Evolutionary conservation across 1,140 invertebrate genomes (phyloP).

Genomic region (Lepidurus apus): DNA sequence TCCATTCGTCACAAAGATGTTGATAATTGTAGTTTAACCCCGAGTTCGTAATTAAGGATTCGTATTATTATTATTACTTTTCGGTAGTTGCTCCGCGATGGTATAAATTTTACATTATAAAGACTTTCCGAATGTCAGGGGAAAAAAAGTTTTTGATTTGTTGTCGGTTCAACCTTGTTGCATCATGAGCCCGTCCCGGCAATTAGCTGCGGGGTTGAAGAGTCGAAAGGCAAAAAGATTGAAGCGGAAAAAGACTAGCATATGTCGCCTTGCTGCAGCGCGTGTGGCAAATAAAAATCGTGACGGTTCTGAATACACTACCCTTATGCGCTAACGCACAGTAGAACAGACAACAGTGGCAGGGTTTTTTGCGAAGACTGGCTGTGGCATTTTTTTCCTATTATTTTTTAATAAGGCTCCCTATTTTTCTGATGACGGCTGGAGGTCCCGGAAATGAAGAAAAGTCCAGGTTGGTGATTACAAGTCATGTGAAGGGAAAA

Average conservation of each 20-base stretch:
- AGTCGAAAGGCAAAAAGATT: neutral
- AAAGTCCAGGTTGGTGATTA: slow-evolving; percentile 15
- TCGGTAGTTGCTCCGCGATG: too few species aligned
- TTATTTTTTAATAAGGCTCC: slow-evolving; percentile 4
- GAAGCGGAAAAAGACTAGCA: slow-evolving; percentile 10
- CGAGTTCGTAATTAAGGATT: too few species aligned
- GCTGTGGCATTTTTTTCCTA: neutral
- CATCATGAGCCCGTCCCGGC: neutral
- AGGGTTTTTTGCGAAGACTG: neutral
- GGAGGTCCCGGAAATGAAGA: slow-evolving; percentile 12
- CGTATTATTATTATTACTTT: too few species aligned
- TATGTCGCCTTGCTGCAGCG: slow-evolving; percentile 6
- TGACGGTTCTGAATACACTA: slow-evolving; percentile 17
- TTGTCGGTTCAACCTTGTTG: neutral
- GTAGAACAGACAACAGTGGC: neutral
- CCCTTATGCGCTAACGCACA: neutral
- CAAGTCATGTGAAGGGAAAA: slow-evolving; percentile 19
- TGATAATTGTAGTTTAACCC: too few species aligned
- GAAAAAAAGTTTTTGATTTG: neutral
- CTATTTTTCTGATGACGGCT: slow-evolving; percentile 4
- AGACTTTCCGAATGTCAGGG: neutral
- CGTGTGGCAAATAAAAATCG: slow-evolving; percentile 5
- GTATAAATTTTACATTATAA: neutral
- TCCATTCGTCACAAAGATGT: too few species aligned
- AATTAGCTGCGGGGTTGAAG: neutral